Conservation (phyloP, 2,113 vertebrate species). For the Calyptomena viridis region DNA sequence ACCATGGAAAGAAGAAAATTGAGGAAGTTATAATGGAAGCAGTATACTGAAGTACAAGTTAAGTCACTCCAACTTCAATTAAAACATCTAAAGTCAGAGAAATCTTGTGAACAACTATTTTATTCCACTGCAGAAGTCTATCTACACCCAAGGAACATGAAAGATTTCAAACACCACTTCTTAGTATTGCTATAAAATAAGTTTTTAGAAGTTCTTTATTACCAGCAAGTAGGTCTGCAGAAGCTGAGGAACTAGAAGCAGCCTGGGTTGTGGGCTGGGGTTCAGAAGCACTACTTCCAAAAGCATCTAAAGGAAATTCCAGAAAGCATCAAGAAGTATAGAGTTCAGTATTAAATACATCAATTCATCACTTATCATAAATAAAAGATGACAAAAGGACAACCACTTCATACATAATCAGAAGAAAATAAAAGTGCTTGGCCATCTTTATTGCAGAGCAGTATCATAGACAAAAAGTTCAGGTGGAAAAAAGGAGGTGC, state of each 20-base stretch:
- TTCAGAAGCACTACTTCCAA: constrained; percentile 83
- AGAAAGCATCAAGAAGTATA: constrained; percentile 76
- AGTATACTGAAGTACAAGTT: too few species aligned
- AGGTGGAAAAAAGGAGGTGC: neutral
- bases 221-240: constrained; percentile 93
- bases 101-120: neutral
- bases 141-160: neutral
- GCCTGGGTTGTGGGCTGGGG: constrained; percentile 79
- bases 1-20: neutral
- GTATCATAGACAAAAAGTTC: neutral
- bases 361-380: neutral
- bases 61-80: neutral
- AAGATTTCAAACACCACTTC: neutral
- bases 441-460: neutral
- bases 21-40: too few species aligned
- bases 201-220: constrained; percentile 56
- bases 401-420: neutral
- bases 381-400: neutral
- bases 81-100: neutral
- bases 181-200: neutral
- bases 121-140: neutral
- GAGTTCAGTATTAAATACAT: constrained; percentile 38
- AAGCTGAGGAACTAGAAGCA: constrained; percentile 82
- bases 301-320: constrained; percentile 86
- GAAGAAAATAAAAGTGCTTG: neutral